Base-by-base conservation (phyloP, 2,888 invertebrate species). In the Galerucella nymphaeae region DNA sequence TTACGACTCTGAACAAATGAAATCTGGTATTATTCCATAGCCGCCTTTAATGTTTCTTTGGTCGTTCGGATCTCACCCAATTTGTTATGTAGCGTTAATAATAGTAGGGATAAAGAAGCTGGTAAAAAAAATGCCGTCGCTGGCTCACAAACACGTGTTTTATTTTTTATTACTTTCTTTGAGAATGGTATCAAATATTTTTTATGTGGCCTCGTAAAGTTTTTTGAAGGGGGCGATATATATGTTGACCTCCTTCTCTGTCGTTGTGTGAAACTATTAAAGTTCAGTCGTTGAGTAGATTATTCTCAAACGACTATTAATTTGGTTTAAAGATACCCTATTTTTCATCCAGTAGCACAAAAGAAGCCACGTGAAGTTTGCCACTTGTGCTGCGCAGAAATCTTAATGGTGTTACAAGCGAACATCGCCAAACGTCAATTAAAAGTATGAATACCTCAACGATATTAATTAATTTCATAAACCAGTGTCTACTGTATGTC, bases 151-250 rank as follows among this genome's bases (percentile, higher is more conserved):
- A 80, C 78, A 80, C 79, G 79, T 78, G 80, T 80, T 77, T n/a
- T 75, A 76, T 70, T 73, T 80, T 38, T 80, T 80, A 80, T 80
- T 80, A 78, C 78, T 79, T 79, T 79, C 79, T 79, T 78, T 80
- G 68, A 78, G 72, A 78, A 78, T 71, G 75, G 72, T 74, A 76
- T 75, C 75, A 71, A 75, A 76, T 72, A 71, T 74, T 74, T 74
- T 79, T 79, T 78, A 76, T 79, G 76, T 72, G 61, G 20, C 71
- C 66, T 67, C 77, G 72, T 77, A 75, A 73, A 75, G 75, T 73
- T 71, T 69, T 38, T 38, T 66, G 64, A 74, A 76, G 74, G 75
- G 77, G 74, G 76, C 72, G 75, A 75, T 75, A 73, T 75, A 73
- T 45, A 5, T 71, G 73, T 75, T 72, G 73, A 75, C 73, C 72